Evolutionary conservation across 2,113 vertebrate species (phyloP), one percentile per base, ranked within the genome.

Genomic region (Gnathonemus echidnorhynchus): DNA sequence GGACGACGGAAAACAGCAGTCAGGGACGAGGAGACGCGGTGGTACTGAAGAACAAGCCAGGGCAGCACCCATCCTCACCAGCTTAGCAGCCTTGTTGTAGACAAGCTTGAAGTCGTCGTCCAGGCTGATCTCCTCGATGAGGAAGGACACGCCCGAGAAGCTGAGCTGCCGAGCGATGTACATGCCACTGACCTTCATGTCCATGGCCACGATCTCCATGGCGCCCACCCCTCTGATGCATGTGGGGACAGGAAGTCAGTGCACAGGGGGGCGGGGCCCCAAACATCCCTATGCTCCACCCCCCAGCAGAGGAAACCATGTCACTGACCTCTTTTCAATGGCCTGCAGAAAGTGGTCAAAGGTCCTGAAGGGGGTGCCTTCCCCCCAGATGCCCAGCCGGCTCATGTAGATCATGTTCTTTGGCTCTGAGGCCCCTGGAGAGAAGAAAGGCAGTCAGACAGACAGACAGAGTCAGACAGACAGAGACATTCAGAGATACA

Each of bases 371-470:
- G 98, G 97, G 0, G 98, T 99, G 88, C 98, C 98, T 50, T 98
- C 97, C 1, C 98, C 98, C 98, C 98, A 99, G 90, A 99, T 99
- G n/a, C 98, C 98, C 95, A 99, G 95, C 89, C 98, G 98, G 95
- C 98, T 99, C 98, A 99, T 99, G 93, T 99, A 99, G 92, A 99
- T 99, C 98, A 99, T 99, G 96, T 99, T 99, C 94, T 99, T 98
- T 95, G 98, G 98, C 96, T 99, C 98, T 2, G 98, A 99, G 93
- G 98, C 98, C 95, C 98, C 98, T 99, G 93, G 50, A 52, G 27
- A 48, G 89, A 27, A 39, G 10, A 42, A 70, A 27, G 13, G 35
- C 74, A 80, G 74, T 42, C 1, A 85, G 45, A 66, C 6, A 11
- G 86, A 10, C 3, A n/a, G 39, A n/a, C 0, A 19, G 45, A 39